Conservation (phyloP, 1,140 invertebrate species). For the Nymphalis io region DNA sequence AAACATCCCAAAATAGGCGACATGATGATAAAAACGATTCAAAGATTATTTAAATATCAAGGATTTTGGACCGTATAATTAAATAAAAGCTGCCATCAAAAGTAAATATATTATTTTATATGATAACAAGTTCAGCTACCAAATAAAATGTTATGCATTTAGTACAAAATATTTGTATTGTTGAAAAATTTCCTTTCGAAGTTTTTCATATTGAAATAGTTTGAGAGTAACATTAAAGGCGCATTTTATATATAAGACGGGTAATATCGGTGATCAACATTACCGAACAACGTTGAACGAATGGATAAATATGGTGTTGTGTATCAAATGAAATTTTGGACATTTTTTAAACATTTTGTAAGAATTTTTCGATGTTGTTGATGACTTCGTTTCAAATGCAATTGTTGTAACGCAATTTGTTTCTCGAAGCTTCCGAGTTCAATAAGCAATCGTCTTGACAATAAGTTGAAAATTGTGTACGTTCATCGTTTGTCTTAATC, state of each 20-base stretch:
- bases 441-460: slow-evolving; percentile 63
- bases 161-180: slow-evolving; percentile 1
- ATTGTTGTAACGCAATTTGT: slow-evolving; percentile 26
- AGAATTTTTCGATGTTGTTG: slow-evolving; percentile 61
- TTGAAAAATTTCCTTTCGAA: neutral
- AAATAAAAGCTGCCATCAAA: no score
- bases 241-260: neutral
- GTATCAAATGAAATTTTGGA: slow-evolving; percentile 47
- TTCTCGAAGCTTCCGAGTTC: slow-evolving; percentile 28
- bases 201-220: slow-evolving; percentile 3
- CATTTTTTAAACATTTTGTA: slow-evolving; percentile 60
- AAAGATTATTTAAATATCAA: no score
- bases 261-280: neutral
- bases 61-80: no score
- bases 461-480: slow-evolving; percentile 51
- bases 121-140: neutral
- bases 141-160: neutral
- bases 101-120: no score
- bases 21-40: no score
- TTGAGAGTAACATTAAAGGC: neutral
- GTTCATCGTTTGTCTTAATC: slow-evolving; percentile 5
- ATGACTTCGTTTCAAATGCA: slow-evolving; percentile 32
- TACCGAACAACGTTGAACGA: neutral
- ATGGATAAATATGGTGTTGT: slow-evolving; percentile 25
- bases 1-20: no score